Percentiles rank a stretch among this genome's conserved stretches.
These are phyloP conservation scores for Drosophila nigritarsus DNA, from an alignment of 2,888 invertebrate species.

Conservation along the genomic window DNA sequence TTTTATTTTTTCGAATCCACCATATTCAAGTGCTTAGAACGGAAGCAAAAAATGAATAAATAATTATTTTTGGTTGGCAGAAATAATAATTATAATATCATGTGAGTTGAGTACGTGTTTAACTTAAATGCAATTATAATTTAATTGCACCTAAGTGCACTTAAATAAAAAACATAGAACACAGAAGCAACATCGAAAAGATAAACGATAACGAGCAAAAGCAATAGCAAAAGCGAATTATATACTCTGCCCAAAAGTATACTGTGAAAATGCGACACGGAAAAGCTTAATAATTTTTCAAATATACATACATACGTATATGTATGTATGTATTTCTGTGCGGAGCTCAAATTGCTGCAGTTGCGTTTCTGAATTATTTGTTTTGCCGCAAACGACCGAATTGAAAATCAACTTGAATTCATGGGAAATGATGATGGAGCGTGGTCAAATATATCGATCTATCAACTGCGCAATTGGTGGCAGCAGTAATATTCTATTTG, in stretches of 20 bases:
- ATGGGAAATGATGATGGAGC: neutral
- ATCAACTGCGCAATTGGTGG: constrained; percentile 19
- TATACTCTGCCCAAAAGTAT: constrained; percentile 60
- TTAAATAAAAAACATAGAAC: neutral
- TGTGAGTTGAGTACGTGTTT: neutral
- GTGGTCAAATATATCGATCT: constrained; percentile 60
- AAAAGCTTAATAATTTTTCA: constrained; percentile 1
- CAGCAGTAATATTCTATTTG: constrained; percentile 29
- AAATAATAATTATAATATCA: neutral
- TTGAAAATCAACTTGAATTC: constrained; percentile 10
- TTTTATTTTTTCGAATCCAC: too few species aligned
- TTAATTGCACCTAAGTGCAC: neutral
- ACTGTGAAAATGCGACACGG: constrained; percentile 17
- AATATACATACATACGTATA: too few species aligned
- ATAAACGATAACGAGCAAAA: neutral
- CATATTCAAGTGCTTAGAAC: neutral
- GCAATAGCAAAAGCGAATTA: constrained; percentile 22
- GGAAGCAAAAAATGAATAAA: neutral
- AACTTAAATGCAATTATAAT: neutral
- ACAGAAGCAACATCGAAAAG: neutral
- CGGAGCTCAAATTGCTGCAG: constrained; percentile 12
- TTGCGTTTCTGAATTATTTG: constrained; percentile 6
- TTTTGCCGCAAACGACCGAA: constrained; percentile 10
- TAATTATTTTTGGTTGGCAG: neutral
- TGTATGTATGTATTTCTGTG: constrained; percentile 3